Percentiles rank a stretch among this genome's conserved stretches.
Evolutionary conservation across 2,113 vertebrate species (phyloP).

Genomic region (Bombycilla garrulus): DNA sequence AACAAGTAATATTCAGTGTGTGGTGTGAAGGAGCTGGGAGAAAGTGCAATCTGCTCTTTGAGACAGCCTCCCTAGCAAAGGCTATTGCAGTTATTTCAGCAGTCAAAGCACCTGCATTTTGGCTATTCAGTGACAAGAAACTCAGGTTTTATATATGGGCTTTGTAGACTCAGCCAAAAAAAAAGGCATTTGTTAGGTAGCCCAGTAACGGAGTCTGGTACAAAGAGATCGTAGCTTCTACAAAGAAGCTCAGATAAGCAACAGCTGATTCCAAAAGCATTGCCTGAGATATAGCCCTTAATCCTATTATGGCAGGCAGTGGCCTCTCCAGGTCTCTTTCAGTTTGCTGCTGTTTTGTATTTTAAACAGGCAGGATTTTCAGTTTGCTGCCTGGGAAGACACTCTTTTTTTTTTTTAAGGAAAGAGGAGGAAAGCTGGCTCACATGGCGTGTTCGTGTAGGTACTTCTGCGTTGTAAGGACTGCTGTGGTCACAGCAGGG

Average conservation of each 20-base stretch:
- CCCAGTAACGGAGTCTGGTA: conserved; percentile 16
- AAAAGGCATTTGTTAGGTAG: conserved; percentile 11
- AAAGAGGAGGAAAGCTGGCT: neutral
- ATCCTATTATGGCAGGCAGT: conserved; percentile 21
- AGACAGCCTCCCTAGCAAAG: neutral
- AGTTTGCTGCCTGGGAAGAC: neutral
- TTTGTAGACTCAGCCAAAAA: neutral
- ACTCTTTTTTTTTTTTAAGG: neutral
- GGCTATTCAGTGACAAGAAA: neutral
- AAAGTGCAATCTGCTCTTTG: neutral
- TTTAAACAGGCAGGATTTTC: conserved; percentile 4
- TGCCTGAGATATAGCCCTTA: conserved; percentile 43
- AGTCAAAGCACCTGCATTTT: conserved; percentile 7
- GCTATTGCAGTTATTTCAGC: neutral
- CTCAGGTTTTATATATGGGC: neutral
- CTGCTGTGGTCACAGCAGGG: conserved; percentile 2
- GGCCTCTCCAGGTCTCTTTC: neutral
- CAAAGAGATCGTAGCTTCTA: conserved; percentile 14
- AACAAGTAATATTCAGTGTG: neutral
- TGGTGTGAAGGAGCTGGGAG: neutral
- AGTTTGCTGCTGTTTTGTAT: neutral
- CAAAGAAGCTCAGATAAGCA: conserved; percentile 55
- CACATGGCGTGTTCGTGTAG: accelerated
- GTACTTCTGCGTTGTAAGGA: neutral
- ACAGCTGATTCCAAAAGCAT: conserved; percentile 47